phyloP scores from a whole-genome alignment of 2,113 vertebrate genomes.

The Saiga tatarica region DNA sequence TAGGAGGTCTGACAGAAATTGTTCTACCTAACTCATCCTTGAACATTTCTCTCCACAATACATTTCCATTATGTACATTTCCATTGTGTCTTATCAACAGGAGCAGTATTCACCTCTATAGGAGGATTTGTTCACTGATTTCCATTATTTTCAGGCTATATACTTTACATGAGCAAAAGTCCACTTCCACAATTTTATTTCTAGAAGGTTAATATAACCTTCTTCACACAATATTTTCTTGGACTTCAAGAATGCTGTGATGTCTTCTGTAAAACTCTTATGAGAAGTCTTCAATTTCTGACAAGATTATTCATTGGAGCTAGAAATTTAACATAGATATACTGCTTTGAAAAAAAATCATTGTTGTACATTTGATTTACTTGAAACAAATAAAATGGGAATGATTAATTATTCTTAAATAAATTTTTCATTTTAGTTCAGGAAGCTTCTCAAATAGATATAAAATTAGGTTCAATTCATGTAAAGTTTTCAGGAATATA shows the following conservation, averaged over 20 bases:
- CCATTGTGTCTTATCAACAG: background rate
- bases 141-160: background rate
- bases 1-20: background rate
- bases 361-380: background rate
- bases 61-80: background rate
- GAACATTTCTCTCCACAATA: background rate
- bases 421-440: background rate
- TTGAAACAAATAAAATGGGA: background rate
- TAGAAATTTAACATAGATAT: constrained; percentile 31
- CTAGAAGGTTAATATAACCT: background rate
- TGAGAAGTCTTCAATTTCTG: background rate
- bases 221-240: background rate
- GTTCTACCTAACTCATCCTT: background rate
- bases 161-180: background rate
- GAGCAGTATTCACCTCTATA: background rate
- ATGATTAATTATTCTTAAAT: constrained; percentile 12
- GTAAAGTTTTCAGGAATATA: background rate
- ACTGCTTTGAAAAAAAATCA: background rate
- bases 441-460: background rate
- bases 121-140: background rate
- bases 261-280: background rate
- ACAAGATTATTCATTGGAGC: background rate
- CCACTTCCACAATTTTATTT: background rate
- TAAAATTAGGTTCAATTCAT: constrained; percentile 1
- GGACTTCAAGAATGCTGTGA: background rate